These are phyloP conservation scores for Parnassius orleans DNA, from an alignment of 2,888 invertebrate species.

Conservation along the genomic window DNA sequence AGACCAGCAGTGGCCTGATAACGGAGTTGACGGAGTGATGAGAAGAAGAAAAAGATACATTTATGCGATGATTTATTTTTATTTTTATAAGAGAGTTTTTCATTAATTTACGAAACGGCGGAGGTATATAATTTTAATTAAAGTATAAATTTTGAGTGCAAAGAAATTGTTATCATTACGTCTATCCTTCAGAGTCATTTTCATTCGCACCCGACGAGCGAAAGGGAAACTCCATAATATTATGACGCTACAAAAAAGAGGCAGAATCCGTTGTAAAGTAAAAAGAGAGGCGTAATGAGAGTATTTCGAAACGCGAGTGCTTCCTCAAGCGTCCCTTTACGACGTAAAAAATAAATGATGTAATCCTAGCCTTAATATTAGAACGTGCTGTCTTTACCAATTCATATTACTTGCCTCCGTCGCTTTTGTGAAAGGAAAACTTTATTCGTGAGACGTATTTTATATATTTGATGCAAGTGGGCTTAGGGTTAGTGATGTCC, in stretches of 20 bases:
- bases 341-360: conserved; percentile 28
- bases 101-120: background rate
- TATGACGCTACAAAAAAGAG: conserved; percentile 59
- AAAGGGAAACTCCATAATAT: conserved; percentile 60
- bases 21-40: too few relatives aligned
- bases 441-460: background rate
- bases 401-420: background rate
- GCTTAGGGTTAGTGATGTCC: conserved; percentile 30
- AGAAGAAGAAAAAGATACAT: too few relatives aligned
- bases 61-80: too few relatives aligned
- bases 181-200: conserved; percentile 69
- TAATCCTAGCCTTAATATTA: background rate
- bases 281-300: conserved; percentile 68
- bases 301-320: conserved; percentile 60
- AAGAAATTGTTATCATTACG: conserved; percentile 62
- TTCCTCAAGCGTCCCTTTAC: conserved; percentile 46
- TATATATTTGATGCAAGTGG: conserved; percentile 3
- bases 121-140: conserved; percentile 49
- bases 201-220: conserved; percentile 53
- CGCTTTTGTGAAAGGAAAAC: background rate
- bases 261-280: conserved; percentile 57
- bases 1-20: too few relatives aligned
- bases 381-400: background rate
- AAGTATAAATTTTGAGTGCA: conserved; percentile 46
- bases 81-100: too few relatives aligned